Evolutionary conservation across 2,113 vertebrate species (phyloP), one percentile per base, ranked within the genome.

Genomic region (Origma solitaria): DNA sequence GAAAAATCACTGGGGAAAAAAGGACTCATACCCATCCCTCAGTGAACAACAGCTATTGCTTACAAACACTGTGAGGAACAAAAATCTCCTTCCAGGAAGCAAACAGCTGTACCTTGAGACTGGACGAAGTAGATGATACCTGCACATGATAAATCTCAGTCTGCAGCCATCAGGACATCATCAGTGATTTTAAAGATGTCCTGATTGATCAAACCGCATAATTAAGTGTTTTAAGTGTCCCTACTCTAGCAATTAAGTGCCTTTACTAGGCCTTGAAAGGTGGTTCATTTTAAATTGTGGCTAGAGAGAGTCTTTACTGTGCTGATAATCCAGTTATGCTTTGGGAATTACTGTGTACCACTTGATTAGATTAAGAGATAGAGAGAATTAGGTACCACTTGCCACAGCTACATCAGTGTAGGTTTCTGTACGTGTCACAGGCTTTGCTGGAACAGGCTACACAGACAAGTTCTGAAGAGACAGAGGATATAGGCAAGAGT

Each of bases 291-390:
- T 92, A 60, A 81, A 56, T 45, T 37, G 30, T 65, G 66, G 49
- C 73, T 65, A 68, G 50, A 81, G 44, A 72, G 44, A 90, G 70
- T 53, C 42, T 87, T 57, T 23, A 13, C 75, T 86, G 54, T 71
- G 37, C 56, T 76, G 58, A 49, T 91, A 94, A 97, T 90, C 79
- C 94, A 94, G 58, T 77, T 81, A 61, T 27, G 33, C 66, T 77
- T 61, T 19, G 30, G 77, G 84, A 94, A 83, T 82, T 75, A 88
- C 27, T 19, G 22, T 15, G 88, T 35, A 54, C 13, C 64, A 38
- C 64, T 54, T 93, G 77, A 94, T 91, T 40, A 87, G 81, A 96
- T 92, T 73, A 90, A 81, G 68, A 83, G 83, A 37, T 76, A 83
- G 77, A 81, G 22, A 79, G 53, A 92, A 78, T 82, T 82, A 81